Percentiles rank a stretch among this genome's conserved stretches.
These are phyloP conservation scores for Enteromius argenteus DNA, from an alignment of 2,797 vertebrate genomes.

Conservation along the genomic window DNA sequence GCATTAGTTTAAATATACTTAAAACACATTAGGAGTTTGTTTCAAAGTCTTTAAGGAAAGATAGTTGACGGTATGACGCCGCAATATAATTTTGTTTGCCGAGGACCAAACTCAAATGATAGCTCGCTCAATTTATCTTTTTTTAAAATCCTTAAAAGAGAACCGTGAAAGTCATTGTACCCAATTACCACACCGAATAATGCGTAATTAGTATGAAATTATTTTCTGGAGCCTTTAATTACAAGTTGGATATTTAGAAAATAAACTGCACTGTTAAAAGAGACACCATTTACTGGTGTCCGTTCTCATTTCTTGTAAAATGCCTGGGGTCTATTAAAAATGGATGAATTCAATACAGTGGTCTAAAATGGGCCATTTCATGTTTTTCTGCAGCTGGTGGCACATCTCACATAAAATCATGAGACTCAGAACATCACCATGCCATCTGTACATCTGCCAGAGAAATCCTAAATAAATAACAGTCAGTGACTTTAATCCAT, in stretches of 20 bases:
- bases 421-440: constrained; percentile 10
- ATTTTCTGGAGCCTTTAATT: constrained; percentile 16
- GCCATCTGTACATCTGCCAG: constrained; percentile 28
- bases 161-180: constrained; percentile 16
- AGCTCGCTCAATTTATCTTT: background rate
- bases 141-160: background rate
- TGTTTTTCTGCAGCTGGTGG: constrained; percentile 21
- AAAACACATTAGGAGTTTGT: background rate
- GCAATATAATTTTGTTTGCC: background rate
- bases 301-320: background rate
- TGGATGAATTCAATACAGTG: background rate
- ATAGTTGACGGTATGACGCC: background rate
- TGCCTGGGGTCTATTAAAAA: constrained; percentile 25
- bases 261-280: background rate
- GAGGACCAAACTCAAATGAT: background rate
- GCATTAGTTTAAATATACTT: background rate
- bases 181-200: constrained; percentile 7
- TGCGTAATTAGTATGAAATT: constrained; percentile 14
- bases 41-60: background rate
- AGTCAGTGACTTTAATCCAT: background rate
- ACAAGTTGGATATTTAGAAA: background rate
- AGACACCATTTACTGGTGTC: background rate
- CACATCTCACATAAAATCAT: constrained; percentile 24
- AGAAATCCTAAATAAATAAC: constrained; percentile 31
- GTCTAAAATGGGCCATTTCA: constrained; percentile 15